Conservation (phyloP, 2,888 invertebrate species). For the Tyria jacobaeae region DNA sequence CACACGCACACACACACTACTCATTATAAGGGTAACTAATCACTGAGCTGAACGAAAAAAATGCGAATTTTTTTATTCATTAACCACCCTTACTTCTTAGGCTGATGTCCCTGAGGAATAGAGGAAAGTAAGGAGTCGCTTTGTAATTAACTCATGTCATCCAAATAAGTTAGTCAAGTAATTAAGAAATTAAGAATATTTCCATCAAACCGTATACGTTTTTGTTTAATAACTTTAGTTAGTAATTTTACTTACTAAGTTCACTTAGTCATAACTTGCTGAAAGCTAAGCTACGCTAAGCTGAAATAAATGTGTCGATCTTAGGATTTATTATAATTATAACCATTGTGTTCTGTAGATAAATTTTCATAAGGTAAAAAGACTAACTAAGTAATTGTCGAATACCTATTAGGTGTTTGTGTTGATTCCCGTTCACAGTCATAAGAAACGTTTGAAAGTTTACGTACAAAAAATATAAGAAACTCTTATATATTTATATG, state of each 20-base stretch:
- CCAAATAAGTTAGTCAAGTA: too few species aligned
- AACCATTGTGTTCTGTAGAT: neutral
- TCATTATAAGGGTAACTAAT: slow-evolving; percentile 86
- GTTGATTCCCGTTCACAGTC: too few species aligned
- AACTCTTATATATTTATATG: too few species aligned
- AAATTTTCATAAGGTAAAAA: too few species aligned
- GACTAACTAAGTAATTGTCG: too few species aligned
- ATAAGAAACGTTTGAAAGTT: too few species aligned
- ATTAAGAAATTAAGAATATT: neutral
- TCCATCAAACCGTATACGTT: neutral
- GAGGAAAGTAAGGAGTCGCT: slow-evolving; percentile 53
- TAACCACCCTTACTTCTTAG: slow-evolving; percentile 85
- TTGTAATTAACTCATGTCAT: slow-evolving; percentile 13
- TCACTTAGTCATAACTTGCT: too few species aligned
- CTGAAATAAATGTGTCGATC: neutral
- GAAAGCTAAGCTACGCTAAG: too few species aligned
- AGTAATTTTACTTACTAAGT: too few species aligned
- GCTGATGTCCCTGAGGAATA: slow-evolving; percentile 66
- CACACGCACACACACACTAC: slow-evolving; percentile 74
- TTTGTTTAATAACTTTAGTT: neutral
- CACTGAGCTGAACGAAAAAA: slow-evolving; percentile 83
- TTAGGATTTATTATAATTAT: neutral
- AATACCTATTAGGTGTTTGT: too few species aligned
- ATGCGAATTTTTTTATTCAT: slow-evolving; percentile 85
- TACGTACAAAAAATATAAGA: too few species aligned